Conservation (phyloP, 2,113 vertebrate species). For the Nothocercus nigrocapillus region DNA sequence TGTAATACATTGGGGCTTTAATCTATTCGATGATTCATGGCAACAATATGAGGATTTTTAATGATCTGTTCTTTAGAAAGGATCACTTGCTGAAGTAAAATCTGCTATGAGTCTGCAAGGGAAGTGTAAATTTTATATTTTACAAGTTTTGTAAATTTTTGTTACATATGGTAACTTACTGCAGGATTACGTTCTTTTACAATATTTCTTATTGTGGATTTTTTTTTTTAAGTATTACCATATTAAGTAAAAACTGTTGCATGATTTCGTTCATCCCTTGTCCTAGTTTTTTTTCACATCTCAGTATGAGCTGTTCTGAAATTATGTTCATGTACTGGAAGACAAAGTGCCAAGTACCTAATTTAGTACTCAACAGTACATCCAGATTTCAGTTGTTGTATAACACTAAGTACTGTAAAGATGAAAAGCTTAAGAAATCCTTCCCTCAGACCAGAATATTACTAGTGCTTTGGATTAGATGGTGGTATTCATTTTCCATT, state of each 20-base stretch:
- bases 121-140: background rate
- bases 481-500: background rate
- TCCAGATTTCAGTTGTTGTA: slow-evolving; percentile 57
- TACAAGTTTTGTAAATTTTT: background rate
- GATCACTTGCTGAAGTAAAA: background rate
- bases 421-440: background rate
- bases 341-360: slow-evolving; percentile 59
- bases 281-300: slow-evolving; percentile 21
- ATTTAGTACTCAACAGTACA: slow-evolving; percentile 49
- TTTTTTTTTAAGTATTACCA: slow-evolving; percentile 16
- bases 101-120: background rate
- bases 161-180: background rate
- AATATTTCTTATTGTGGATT: background rate
- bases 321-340: slow-evolving; percentile 54
- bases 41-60: background rate
- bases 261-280: slow-evolving; percentile 21
- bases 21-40: background rate
- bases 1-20: background rate
- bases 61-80: background rate
- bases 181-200: background rate
- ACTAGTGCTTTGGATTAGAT: background rate
- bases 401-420: slow-evolving; percentile 38
- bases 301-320: slow-evolving; percentile 62
- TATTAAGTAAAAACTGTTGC: slow-evolving; percentile 52
- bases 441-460: background rate